Base-by-base conservation (phyloP, 2,888 invertebrate species). In the Clepsis dumicolana region DNA sequence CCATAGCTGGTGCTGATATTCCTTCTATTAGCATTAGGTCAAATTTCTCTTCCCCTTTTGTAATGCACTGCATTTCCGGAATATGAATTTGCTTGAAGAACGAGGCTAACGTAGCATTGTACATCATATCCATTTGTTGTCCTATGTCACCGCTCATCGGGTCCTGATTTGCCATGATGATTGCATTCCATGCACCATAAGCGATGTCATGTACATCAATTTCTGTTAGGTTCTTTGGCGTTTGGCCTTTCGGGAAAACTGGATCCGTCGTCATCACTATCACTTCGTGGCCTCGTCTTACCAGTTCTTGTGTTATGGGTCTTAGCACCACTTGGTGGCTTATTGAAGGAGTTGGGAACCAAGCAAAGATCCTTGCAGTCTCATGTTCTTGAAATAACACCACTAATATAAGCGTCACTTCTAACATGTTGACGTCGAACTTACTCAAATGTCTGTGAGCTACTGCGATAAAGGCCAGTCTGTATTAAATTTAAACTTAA, bases 171-270 rank as follows among this genome's bases (percentile, higher is more conserved):
- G 29, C 16, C 18, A 54, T 18, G 52, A 60, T 63, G 35, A 48
- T 48, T 66, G 59, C 21, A 60, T 38, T 64, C 79, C 78, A 77
- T 1, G 66, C 50, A n/a, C 72, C 25, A 52, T 85, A 81, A 0
- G 84, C 82, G 1, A 79, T 44, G 64, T 84, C 80, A 29, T 84
- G 83, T 0, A 84, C 69, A 16, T 85, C 81, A 3, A 86, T 81
- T 75, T 85, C 83, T 14, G 77, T 84, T 3, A 83, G 48, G 59
- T 86, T 85, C 24, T 24, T 38, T 2, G 81, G 81, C 0, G 73
- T 29, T 27, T 74, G n/a, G 4, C 76, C 76, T 65, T 77, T 77
- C 4, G 74, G 65, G 29, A 71, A 80, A 1, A 71, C 73, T 0
- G 84, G 82, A 63, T 84, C 80, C 0, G 84, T 63, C 1, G 83